These are phyloP conservation scores for Mirza zaza DNA, from an alignment of 2,113 vertebrate genomes.

Conservation along the genomic window DNA sequence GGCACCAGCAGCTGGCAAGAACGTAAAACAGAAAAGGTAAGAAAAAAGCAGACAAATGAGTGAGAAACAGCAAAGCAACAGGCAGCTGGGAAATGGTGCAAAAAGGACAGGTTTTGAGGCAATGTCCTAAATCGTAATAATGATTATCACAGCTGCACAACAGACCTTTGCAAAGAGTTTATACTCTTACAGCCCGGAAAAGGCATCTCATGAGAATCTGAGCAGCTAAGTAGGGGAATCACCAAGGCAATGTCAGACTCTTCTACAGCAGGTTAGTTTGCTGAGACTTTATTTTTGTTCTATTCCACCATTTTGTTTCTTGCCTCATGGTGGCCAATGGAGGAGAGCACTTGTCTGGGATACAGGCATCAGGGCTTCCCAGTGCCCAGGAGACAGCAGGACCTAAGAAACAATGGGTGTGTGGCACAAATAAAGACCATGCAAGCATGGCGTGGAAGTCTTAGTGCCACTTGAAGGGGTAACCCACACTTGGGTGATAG, in stretches of 20 bases:
- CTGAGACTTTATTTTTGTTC: neutral
- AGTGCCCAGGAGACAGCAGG: neutral
- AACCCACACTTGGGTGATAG: neutral
- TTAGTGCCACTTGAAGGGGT: neutral
- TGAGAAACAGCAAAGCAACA: neutral
- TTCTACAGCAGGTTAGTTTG: neutral
- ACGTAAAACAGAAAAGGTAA: neutral
- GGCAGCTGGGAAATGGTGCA: neutral
- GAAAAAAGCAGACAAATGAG: neutral
- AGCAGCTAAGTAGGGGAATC: neutral
- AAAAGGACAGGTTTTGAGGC: neutral
- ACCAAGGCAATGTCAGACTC: fast-evolving
- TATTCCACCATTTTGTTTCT: neutral
- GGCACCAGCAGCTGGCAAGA: neutral
- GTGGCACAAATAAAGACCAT: fast-evolving
- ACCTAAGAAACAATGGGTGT: neutral
- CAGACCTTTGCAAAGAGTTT: neutral
- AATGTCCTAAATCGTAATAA: neutral
- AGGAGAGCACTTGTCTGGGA: neutral
- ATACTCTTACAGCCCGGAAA: neutral
- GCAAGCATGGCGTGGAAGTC: fast-evolving
- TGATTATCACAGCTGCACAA: neutral
- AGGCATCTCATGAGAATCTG: neutral
- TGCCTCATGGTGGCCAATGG: neutral
- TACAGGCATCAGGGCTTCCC: neutral